These are phyloP conservation scores for Micronycteris hirsuta DNA, from an alignment of 2,113 vertebrate genomes.

Conservation along the genomic window DNA sequence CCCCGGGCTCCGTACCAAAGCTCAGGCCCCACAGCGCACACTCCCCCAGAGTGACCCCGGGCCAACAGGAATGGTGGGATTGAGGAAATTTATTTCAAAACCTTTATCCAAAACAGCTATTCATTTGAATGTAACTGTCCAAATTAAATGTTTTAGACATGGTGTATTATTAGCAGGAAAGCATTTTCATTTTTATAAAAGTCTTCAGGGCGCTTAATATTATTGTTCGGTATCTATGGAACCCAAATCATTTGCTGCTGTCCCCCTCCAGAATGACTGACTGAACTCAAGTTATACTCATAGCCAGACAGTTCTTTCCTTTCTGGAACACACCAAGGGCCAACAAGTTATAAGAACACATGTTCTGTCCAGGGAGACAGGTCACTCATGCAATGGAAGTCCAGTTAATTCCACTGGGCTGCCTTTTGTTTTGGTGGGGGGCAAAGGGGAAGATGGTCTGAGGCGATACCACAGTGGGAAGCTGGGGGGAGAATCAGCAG, in stretches of 20 bases:
- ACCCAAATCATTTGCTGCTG: background rate
- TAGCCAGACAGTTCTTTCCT: background rate
- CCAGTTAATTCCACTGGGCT: background rate
- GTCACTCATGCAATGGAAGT: background rate
- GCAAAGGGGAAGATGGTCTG: background rate
- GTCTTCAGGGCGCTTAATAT: background rate
- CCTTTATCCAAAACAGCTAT: background rate
- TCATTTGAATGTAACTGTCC: conserved; percentile 13
- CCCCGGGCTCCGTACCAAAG: background rate
- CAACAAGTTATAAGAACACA: background rate
- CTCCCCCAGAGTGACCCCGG: background rate
- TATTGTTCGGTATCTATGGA: background rate
- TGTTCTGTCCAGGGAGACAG: background rate
- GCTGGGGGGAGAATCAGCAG: background rate
- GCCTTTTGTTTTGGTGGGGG: no score
- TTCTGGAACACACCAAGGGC: background rate
- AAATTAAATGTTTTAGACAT: conserved; percentile 35
- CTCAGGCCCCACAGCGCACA: background rate
- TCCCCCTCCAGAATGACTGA: background rate
- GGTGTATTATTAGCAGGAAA: background rate
- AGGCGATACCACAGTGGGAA: background rate
- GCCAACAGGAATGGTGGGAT: background rate
- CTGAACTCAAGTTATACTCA: background rate
- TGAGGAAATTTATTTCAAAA: background rate
- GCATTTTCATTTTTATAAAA: background rate